Base-by-base conservation (phyloP, 2,113 vertebrate genomes). In the Python bivittatus region DNA sequence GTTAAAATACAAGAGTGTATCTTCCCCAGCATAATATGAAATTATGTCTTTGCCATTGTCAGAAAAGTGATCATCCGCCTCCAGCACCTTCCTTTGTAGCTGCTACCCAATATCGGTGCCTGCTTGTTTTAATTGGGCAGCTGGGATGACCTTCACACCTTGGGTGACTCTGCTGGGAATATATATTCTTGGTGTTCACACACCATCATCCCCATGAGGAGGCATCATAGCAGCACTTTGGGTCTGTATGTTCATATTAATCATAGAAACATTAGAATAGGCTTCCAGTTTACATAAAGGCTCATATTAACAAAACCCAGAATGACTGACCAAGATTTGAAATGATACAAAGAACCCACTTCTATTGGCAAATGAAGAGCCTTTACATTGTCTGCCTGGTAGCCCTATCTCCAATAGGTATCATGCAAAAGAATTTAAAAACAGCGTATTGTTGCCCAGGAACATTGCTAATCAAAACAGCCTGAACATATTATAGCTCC, bases 311-410 rank as follows among this genome's bases (percentile, higher is more conserved):
- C 72, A 79, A 79, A 22, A 27, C 79, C 64, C 79, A 91, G 79
- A 56, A 53, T 94, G 89, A 93, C 72, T 52, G 92, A 93, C 25
- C 6, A 33, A 23, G 58, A 86, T 90, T 84, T 92, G 22, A 84
- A 95, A 42, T 22, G 11, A 1, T 13, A 33, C 48, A 68, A 60
- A 57, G 23, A 72, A 58, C n/a, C 44, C 83, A 53, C 85, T 89
- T 64, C 84, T 84, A 83, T 72, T 0, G 5, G 91, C 86, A 88
- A 61, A 91, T 1, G 1, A 86, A 95, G 64, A 23, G 90, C 83
- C 94, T 84, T 54, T 84, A 88, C 20, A 9, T 88, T 91, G 22
- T 84, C 60, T 15, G 54, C 33, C 52, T 56, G 79, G 57, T 91
- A 79, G 88, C 83, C 58, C 38, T 91, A 90, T 93, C 64, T 89